phyloP scores from a whole-genome alignment of 2,888 invertebrate species.

The Cremastinae sp. region DNA sequence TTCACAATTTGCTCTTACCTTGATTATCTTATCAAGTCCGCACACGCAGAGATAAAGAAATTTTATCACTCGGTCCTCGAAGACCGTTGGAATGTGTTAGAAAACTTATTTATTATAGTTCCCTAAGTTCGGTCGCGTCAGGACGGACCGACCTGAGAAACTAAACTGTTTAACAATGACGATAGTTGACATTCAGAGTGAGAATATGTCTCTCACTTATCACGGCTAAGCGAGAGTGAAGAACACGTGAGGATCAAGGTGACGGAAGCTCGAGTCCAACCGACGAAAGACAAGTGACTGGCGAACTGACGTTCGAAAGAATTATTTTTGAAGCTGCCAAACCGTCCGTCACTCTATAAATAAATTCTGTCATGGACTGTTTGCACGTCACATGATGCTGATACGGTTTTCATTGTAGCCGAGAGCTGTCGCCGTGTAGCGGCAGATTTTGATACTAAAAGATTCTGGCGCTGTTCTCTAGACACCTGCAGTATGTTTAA shows the following conservation, averaged over 20 bases:
- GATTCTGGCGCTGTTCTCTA: too few species aligned
- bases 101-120: slow-evolving; percentile 12
- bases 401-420: background rate
- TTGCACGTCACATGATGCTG: slow-evolving; percentile 12
- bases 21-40: slow-evolving; percentile 51
- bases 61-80: slow-evolving; percentile 3
- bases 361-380: slow-evolving; percentile 39
- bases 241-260: slow-evolving; percentile 49
- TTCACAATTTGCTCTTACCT: slow-evolving; percentile 29
- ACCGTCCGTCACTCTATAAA: slow-evolving; percentile 55
- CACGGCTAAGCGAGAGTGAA: slow-evolving; percentile 1
- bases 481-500: too few species aligned
- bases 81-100: slow-evolving; percentile 47
- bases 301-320: slow-evolving; percentile 34
- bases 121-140: slow-evolving; percentile 12
- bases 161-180: slow-evolving; percentile 34
- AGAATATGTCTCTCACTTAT: slow-evolving; percentile 17
- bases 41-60: slow-evolving; percentile 11
- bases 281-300: slow-evolving; percentile 55
- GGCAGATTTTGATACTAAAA: too few species aligned
- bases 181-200: slow-evolving; percentile 38
- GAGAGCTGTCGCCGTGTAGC: too few species aligned
- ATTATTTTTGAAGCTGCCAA: slow-evolving; percentile 48
- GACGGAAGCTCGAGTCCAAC: slow-evolving; percentile 55
- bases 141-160: slow-evolving; percentile 3